phyloP scores from a whole-genome alignment of 2,113 vertebrate genomes.

The Microcebus lehilahytsara region DNA sequence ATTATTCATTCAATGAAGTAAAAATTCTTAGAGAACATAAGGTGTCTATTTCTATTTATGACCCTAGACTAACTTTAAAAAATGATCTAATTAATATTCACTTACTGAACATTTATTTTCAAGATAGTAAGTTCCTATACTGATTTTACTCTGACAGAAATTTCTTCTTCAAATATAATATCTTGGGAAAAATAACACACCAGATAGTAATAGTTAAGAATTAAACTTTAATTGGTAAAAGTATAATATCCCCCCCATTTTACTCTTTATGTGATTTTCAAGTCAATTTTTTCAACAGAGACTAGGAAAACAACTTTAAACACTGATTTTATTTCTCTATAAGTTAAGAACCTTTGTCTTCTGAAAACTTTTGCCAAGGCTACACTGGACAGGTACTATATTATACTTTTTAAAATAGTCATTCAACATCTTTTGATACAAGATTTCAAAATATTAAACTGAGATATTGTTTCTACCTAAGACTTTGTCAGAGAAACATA shows the following conservation, averaged over 20 bases:
- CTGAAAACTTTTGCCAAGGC: background rate
- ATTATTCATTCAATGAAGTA: conserved; percentile 8
- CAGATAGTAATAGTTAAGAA: background rate
- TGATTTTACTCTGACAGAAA: conserved; percentile 5
- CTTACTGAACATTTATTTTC: background rate
- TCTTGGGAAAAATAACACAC: background rate
- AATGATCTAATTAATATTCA: background rate
- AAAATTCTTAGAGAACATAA: background rate
- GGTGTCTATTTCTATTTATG: background rate
- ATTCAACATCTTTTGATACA: background rate
- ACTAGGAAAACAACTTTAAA: conserved; percentile 29
- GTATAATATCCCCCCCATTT: background rate
- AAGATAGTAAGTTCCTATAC: background rate
- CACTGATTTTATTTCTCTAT: background rate
- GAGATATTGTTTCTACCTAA: background rate
- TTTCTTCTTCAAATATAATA: background rate
- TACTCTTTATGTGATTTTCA: conserved; percentile 36
- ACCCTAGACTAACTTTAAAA: background rate
- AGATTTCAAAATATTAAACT: conserved; percentile 28
- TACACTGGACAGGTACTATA: background rate
- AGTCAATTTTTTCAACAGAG: background rate
- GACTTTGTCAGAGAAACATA: background rate
- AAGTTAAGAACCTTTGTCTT: conserved; percentile 33
- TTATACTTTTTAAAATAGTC: background rate
- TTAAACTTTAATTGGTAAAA: background rate